Conservation (phyloP, 2,888 invertebrate species). For the Caenorhabditis becei region DNA sequence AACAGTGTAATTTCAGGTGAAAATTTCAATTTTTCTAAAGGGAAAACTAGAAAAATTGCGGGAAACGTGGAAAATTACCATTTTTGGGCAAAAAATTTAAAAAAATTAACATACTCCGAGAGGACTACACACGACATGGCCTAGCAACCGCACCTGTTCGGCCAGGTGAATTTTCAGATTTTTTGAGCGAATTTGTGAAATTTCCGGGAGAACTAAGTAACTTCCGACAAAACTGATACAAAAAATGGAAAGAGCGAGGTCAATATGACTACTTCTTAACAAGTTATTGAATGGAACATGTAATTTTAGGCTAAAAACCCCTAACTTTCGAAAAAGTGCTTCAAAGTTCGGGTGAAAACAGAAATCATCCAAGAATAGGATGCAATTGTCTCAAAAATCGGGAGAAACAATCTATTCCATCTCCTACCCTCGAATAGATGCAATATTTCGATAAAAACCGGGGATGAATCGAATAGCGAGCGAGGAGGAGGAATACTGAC, state of each 20-base stretch:
- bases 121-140: not conserved
- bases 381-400: constrained; percentile 36
- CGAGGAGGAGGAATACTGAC: not conserved
- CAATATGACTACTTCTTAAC: too few species aligned
- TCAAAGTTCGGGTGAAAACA: too few species aligned
- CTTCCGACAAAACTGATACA: not conserved
- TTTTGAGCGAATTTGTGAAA: not conserved
- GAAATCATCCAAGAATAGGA: not conserved
- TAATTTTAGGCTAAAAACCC: not conserved
- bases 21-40: constrained; percentile 10
- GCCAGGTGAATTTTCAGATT: not conserved
- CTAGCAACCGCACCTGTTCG: not conserved
- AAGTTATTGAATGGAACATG: too few species aligned
- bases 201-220: not conserved
- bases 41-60: not conserved
- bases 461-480: not conserved
- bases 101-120: constrained; percentile 1
- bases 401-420: constrained; percentile 42
- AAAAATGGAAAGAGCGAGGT: not conserved
- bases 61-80: not conserved
- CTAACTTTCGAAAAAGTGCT: too few species aligned
- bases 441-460: constrained; percentile 41
- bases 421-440: constrained; percentile 21
- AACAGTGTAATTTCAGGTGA: not conserved
- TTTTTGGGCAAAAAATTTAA: constrained; percentile 6